Conservation (phyloP, 2,888 invertebrate genomes). For the Orthonychiurus folsomi region DNA sequence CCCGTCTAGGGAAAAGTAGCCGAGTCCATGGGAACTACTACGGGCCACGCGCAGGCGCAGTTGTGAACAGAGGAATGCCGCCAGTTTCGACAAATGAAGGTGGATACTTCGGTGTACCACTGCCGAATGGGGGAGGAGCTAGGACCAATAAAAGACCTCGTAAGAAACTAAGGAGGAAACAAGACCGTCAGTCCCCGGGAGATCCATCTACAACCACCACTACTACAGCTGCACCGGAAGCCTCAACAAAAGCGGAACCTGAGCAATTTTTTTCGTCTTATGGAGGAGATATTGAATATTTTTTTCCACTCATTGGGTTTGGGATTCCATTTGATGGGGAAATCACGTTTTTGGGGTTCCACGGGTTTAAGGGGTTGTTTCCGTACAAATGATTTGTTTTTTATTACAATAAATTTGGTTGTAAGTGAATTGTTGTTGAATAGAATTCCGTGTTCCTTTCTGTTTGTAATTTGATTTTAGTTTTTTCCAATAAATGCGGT, state of each 20-base stretch:
- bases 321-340: constrained; percentile 38
- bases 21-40: too few species aligned
- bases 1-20: too few species aligned
- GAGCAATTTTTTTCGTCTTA: constrained; percentile 29
- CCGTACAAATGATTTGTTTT: constrained; percentile 26
- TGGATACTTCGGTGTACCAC: too few species aligned
- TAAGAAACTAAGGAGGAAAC: not conserved
- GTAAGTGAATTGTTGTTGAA: too few species aligned
- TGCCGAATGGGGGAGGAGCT: not conserved
- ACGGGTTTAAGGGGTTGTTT: constrained; percentile 37
- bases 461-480: too few species aligned
- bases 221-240: constrained; percentile 8
- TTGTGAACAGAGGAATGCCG: too few species aligned
- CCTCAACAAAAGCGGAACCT: constrained; percentile 13
- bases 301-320: constrained; percentile 33
- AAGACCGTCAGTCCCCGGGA: not conserved
- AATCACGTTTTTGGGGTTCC: constrained; percentile 36
- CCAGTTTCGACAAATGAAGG: too few species aligned
- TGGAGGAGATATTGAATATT: constrained; percentile 38
- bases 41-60: too few species aligned
- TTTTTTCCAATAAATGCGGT: too few species aligned
- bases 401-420: too few species aligned
- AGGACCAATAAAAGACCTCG: not conserved
- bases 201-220: not conserved
- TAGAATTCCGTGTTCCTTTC: too few species aligned